Evolutionary conservation across 1,140 invertebrate species (phyloP).

Genomic region (Drosophila lacteicornis): DNA sequence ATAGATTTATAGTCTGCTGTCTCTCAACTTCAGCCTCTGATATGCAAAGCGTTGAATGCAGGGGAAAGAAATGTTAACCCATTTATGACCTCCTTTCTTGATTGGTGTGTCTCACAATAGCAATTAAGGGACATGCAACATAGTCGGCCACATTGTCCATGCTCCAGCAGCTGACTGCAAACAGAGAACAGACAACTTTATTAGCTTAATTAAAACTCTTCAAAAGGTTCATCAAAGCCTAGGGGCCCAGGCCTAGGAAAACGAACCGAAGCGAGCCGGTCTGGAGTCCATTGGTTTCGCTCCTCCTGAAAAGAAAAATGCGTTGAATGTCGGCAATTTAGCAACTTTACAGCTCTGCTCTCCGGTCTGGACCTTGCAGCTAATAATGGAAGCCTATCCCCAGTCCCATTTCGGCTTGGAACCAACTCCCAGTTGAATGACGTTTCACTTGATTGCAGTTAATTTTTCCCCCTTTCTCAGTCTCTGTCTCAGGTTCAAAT

Average conservation of each 20-base stretch:
- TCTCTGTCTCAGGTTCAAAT: constrained; percentile 56
- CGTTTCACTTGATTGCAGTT: constrained; percentile 82
- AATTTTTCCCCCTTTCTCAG: constrained; percentile 59
- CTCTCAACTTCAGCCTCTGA: neutral
- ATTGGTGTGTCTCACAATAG: constrained; percentile 73
- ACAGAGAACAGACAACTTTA: constrained; percentile 68
- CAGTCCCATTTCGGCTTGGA: constrained; percentile 25
- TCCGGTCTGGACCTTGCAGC: constrained; percentile 33
- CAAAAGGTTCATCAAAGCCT: constrained; percentile 69
- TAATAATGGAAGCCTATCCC: constrained; percentile 71
- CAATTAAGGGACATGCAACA: constrained; percentile 76
- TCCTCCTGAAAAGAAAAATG: constrained; percentile 67
- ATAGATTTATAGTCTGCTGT: neutral
- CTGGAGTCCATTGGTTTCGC: constrained; percentile 67
- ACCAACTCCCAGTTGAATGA: constrained; percentile 68
- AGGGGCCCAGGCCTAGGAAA: constrained; percentile 16
- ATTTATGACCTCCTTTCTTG: constrained; percentile 61
- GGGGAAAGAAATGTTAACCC: constrained; percentile 32
- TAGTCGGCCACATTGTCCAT: constrained; percentile 34
- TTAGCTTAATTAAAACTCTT: constrained; percentile 82
- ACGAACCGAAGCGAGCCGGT: constrained; percentile 6
- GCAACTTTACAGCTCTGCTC: constrained; percentile 69
- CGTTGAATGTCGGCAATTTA: constrained; percentile 80
- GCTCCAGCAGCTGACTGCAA: constrained; percentile 19
- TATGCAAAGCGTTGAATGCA: neutral